A percentile compares a stretch with the other conserved stretches of the same genome.
These are phyloP conservation scores for Synanthedon tipuliformis DNA, from an alignment of 2,888 invertebrate species.

Conservation along the genomic window DNA sequence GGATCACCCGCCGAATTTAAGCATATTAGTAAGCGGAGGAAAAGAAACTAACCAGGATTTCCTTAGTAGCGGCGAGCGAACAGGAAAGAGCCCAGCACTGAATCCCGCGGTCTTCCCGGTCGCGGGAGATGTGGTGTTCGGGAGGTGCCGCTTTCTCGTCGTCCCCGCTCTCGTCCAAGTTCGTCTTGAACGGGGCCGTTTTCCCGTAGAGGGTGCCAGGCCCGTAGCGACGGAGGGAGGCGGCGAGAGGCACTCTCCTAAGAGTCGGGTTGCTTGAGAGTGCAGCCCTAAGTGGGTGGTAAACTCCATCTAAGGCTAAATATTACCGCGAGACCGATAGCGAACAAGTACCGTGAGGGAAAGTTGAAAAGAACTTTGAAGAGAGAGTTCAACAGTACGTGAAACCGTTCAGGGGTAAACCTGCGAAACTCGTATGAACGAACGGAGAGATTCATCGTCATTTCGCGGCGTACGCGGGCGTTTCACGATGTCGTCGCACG, in stretches of 20 bases:
- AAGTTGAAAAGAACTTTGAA: not conserved
- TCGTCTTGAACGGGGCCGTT: not conserved
- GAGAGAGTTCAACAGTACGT: not conserved
- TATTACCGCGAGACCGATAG: not conserved
- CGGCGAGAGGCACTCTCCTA: conserved; percentile 4
- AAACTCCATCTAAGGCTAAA: not conserved
- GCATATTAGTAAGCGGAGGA: conserved; percentile 74
- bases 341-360: not conserved
- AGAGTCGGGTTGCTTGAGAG: not conserved
- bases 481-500: not conserved
- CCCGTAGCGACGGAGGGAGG: conserved; percentile 36
- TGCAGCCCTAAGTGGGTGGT: not conserved
- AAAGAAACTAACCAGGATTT: conserved; percentile 75
- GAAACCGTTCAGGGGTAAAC: not conserved
- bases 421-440: not conserved
- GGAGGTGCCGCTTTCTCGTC: not conserved
- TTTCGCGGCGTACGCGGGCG: not conserved
- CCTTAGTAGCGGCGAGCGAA: conserved; percentile 68
- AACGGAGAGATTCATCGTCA: not conserved
- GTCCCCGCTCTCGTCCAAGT: not conserved
- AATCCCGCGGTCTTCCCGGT: not conserved
- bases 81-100: not conserved
- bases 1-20: conserved; percentile 41
- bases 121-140: not conserved
- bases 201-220: conserved; percentile 47